A percentile compares a stretch with the other conserved stretches of the same genome.
Evolutionary conservation across 1,140 invertebrate species (phyloP).

Genomic region (Nasonia vitripennis): DNA sequence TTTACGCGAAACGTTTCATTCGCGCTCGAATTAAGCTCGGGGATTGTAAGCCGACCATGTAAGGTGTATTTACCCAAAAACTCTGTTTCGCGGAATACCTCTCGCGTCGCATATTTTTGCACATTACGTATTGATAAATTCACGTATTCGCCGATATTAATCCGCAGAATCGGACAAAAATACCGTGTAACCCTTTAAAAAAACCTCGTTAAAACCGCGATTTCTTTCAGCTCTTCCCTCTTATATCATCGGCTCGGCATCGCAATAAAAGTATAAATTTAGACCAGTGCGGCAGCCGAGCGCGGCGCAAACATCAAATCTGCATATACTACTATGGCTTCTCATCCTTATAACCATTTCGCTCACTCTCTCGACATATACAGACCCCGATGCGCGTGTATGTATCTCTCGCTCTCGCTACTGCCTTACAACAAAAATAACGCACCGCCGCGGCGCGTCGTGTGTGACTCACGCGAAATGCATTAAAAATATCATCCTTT

Average conservation of each 20-base stretch:
- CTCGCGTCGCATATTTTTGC: too few relatives aligned
- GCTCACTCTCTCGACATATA: too few relatives aligned
- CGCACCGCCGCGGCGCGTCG: too few relatives aligned
- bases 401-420: background rate
- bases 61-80: background rate
- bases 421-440: background rate
- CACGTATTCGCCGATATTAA: background rate
- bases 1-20: background rate
- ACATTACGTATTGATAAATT: too few relatives aligned
- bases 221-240: background rate
- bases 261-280: background rate
- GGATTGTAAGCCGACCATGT: background rate
- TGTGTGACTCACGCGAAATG: background rate
- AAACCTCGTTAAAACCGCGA: background rate
- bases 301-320: background rate
- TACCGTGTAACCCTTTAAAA: background rate
- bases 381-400: too few relatives aligned
- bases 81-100: too few relatives aligned
- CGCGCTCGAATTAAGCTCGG: too few relatives aligned
- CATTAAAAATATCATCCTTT: slow-evolving; percentile 20
- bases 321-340: background rate
- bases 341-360: background rate
- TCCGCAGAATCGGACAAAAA: background rate
- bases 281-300: background rate
- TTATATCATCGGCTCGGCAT: background rate